Conservation (phyloP, 2,797 vertebrate species). For the Epinephelus coioides region DNA sequence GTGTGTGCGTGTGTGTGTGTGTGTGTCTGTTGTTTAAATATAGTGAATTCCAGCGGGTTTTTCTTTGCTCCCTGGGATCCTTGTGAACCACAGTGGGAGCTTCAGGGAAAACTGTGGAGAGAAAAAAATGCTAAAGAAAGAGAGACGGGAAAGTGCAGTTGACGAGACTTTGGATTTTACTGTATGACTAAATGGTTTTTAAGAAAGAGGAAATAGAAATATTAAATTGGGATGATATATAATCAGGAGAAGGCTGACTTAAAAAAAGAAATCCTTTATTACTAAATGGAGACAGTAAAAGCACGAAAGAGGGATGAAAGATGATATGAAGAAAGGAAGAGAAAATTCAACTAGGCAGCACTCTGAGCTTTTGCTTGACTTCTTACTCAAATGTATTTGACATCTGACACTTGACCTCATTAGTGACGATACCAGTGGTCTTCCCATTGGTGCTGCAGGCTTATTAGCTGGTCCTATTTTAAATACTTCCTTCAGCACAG, state of each 20-base stretch:
- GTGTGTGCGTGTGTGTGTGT: slow-evolving; percentile 37
- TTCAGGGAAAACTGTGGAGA: slow-evolving; percentile 47
- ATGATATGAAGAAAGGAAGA: not conserved
- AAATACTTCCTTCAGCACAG: slow-evolving; percentile 19
- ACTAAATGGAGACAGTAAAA: slow-evolving; percentile 2
- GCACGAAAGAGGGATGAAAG: not conserved
- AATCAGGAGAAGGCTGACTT: not conserved
- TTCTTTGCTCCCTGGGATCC: slow-evolving; percentile 76
- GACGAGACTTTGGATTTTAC: not conserved
- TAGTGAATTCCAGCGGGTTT: slow-evolving; percentile 81
- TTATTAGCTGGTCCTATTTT: slow-evolving; percentile 24
- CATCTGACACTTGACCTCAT: slow-evolving; percentile 48
- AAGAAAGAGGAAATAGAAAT: not conserved
- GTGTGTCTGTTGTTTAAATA: slow-evolving; percentile 74
- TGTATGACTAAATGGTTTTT: not conserved
- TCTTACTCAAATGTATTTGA: slow-evolving; percentile 26
- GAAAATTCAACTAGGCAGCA: not conserved
- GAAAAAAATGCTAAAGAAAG: slow-evolving; percentile 31
- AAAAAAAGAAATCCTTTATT: not conserved
- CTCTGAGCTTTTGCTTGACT: not conserved
- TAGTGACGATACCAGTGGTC: slow-evolving; percentile 17
- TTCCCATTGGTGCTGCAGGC: slow-evolving; percentile 22
- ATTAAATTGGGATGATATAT: slow-evolving; percentile 2
- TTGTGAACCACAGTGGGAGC: slow-evolving; percentile 73
- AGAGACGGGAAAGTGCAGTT: slow-evolving; percentile 5